phyloP scores from a whole-genome alignment of 1,140 invertebrate genomes.

The Caenorhabditis remanei region DNA sequence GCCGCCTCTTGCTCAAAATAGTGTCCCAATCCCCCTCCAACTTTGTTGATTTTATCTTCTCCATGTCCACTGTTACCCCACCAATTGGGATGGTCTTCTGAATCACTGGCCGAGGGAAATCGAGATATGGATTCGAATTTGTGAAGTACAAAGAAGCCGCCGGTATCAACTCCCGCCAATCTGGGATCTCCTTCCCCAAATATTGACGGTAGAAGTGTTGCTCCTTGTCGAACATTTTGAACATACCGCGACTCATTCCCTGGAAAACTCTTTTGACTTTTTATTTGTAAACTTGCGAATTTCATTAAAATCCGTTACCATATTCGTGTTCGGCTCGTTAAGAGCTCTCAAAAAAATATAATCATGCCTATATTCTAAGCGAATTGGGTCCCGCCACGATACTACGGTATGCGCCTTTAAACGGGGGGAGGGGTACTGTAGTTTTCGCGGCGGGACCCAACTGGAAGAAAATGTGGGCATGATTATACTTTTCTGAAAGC shows the following conservation, averaged over 20 bases:
- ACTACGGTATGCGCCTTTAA: no score
- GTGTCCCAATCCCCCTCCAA: conserved; percentile 55
- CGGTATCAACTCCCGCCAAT: conserved; percentile 18
- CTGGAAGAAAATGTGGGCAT: no score
- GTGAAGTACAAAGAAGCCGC: conserved; percentile 41
- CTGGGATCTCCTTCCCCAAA: not conserved
- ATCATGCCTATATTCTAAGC: no score
- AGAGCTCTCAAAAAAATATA: no score
- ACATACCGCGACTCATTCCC: not conserved
- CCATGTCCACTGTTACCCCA: conserved; percentile 58
- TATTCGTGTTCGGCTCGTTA: no score
- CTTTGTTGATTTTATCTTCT: conserved; percentile 26
- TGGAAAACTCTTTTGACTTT: not conserved
- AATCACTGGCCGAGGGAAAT: conserved; percentile 60
- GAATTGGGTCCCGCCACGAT: no score
- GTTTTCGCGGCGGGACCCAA: no score
- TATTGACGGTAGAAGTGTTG: not conserved
- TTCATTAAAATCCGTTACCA: not conserved
- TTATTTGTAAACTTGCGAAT: not conserved
- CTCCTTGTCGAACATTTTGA: not conserved
- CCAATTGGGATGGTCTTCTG: conserved; percentile 64
- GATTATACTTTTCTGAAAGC: no score
- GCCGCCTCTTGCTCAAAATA: conserved; percentile 48
- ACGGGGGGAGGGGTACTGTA: no score
- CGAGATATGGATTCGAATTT: conserved; percentile 61